These are phyloP conservation scores for Alligator sinensis DNA, from an alignment of 2,113 vertebrate genomes.

Conservation along the genomic window DNA sequence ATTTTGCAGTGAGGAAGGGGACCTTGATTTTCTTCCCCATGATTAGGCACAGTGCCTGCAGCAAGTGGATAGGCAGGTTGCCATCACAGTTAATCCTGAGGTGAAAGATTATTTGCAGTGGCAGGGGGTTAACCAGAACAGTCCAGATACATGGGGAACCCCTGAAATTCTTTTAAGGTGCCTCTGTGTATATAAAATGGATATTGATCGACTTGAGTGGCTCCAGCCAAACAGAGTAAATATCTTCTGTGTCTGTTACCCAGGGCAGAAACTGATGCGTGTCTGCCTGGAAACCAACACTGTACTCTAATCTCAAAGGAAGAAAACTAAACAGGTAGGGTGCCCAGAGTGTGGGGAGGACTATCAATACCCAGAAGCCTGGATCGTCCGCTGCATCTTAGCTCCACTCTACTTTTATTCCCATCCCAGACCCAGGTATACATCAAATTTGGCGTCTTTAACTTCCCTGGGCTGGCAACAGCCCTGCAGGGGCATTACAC, in stretches of 20 bases:
- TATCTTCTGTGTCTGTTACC: not conserved
- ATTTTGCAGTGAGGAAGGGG: not conserved
- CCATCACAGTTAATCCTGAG: too few relatives aligned
- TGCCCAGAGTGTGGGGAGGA: not conserved
- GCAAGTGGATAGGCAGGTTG: not conserved
- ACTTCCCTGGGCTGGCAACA: not conserved
- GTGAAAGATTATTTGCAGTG: too few relatives aligned
- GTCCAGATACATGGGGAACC: not conserved
- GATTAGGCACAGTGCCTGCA: not conserved
- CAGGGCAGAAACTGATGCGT: not conserved
- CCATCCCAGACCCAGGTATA: not conserved
- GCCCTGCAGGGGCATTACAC: not conserved
- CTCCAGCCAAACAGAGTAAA: not conserved
- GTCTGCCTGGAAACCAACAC: not conserved
- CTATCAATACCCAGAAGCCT: not conserved
- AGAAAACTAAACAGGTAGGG: not conserved
- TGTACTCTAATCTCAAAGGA: not conserved
- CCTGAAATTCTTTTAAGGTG: not conserved
- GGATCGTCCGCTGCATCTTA: not conserved
- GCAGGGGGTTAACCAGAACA: not conserved
- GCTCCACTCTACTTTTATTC: not conserved
- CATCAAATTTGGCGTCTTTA: not conserved
- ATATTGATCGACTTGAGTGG: not conserved
- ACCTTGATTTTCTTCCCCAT: not conserved
- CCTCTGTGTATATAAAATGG: too few relatives aligned